phyloP scores from a whole-genome alignment of 2,113 vertebrate species.

The Chloropsis hardwickii region DNA sequence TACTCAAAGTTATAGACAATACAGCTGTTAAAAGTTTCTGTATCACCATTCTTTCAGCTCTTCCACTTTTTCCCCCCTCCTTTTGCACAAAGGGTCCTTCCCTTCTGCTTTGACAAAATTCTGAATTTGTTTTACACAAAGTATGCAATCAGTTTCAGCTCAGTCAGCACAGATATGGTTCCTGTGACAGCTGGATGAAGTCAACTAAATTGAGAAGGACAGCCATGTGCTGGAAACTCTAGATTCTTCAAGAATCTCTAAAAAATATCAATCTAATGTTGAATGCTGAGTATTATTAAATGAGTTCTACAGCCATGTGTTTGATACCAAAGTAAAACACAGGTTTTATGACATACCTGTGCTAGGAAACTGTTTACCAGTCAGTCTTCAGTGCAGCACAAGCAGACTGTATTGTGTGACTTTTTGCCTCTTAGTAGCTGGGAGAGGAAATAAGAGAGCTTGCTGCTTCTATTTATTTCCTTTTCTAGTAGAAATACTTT shows the following conservation, averaged over 20 bases:
- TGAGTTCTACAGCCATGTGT: not conserved
- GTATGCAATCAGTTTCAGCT: not conserved
- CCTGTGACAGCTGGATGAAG: not conserved
- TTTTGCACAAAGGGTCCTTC: not conserved
- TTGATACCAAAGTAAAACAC: not conserved
- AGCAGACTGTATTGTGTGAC: not conserved
- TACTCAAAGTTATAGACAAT: not conserved
- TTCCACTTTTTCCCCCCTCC: rapidly evolving
- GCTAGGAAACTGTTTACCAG: not conserved
- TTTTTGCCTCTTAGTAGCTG: not conserved
- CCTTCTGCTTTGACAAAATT: not conserved
- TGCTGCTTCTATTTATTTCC: not conserved
- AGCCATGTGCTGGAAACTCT: not conserved
- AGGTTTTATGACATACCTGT: not conserved
- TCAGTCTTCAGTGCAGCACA: not conserved
- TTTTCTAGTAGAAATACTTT: not conserved
- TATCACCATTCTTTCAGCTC: not conserved
- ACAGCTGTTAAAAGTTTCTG: not conserved
- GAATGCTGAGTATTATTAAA: not conserved
- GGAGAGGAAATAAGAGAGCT: not conserved
- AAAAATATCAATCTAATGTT: not conserved
- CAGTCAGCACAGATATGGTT: not conserved
- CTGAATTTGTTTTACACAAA: not conserved
- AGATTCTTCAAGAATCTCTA: not conserved
- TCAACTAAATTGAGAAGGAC: not conserved